These are phyloP conservation scores for Huso huso DNA, from an alignment of 2,797 vertebrate species.

Conservation along the genomic window DNA sequence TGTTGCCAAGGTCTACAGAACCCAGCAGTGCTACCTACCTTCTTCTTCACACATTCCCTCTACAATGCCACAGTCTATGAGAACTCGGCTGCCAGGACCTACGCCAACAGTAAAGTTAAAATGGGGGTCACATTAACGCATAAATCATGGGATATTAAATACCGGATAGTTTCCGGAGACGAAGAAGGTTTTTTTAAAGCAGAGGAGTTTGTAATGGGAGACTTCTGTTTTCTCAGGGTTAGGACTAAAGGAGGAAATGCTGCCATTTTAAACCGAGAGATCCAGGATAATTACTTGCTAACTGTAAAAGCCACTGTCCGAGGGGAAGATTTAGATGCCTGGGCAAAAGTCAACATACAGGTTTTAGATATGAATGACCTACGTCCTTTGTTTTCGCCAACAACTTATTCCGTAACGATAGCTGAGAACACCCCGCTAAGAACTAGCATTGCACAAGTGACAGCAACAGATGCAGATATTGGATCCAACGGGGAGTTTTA, in stretches of 20 bases:
- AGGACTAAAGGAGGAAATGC: slow-evolving; percentile 96
- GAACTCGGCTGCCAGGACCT: slow-evolving; percentile 93
- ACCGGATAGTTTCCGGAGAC: slow-evolving; percentile 87
- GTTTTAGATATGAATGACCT: slow-evolving; percentile 98
- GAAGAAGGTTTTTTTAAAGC: slow-evolving; percentile 97
- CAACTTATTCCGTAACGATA: slow-evolving; percentile 90
- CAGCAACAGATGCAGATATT: slow-evolving; percentile 91
- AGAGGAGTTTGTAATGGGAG: slow-evolving; percentile 86
- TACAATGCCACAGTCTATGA: slow-evolving; percentile 90
- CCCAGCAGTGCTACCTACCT: slow-evolving; percentile 46
- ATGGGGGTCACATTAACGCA: slow-evolving; percentile 83
- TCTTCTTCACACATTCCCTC: slow-evolving; percentile 79
- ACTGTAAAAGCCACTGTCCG: slow-evolving; percentile 88
- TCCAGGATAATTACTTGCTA: slow-evolving; percentile 91
- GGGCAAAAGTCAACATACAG: slow-evolving; percentile 90
- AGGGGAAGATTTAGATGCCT: slow-evolving; percentile 85
- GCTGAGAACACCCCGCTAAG: slow-evolving; percentile 89
- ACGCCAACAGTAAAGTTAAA: slow-evolving; percentile 81
- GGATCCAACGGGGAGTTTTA: slow-evolving; percentile 98
- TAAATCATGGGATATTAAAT: slow-evolving; percentile 89
- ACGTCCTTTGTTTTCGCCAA: slow-evolving; percentile 92
- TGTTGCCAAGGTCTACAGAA: slow-evolving; percentile 53
- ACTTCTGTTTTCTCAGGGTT: slow-evolving; percentile 94
- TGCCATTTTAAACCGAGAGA: slow-evolving; percentile 92
- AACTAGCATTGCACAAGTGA: slow-evolving; percentile 95